Base-by-base conservation (phyloP, 2,797 vertebrate genomes). In the Xenopus petersii region DNA sequence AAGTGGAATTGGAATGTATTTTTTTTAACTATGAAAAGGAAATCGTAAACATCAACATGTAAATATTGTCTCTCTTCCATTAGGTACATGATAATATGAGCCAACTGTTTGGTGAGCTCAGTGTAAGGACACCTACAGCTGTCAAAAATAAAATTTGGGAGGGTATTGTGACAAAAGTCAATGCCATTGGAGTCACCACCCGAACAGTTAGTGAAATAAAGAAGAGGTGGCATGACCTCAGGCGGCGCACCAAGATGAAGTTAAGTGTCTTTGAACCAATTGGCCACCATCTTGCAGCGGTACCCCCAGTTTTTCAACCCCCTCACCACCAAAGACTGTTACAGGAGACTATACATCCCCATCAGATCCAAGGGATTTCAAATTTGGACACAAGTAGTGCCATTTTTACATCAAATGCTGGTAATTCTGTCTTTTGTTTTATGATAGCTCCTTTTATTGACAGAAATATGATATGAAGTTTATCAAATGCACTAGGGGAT, bases 221-320 rank as follows among this genome's bases (percentile, higher is more conserved):
- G 58, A 60, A 60, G 58, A 60, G 58, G 58, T 60, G 17, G 58
- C 58, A 60, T 60, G 58, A 60, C 7, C 58, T 60, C 21, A 60
- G 58, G 21, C 17, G 58, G 11, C 9, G 58, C 9, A 60, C 58
- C 8, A 60, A 60, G 58, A 60, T 60, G 58, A 60, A 60, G 58
- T 12, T 60, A 17, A 58, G 58, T 26, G 58, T 60, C 10, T 60
- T 60, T 26, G 58, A 60, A 26, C 58, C 10, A 2, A 2, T 3
- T 60, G 58, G 17, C 9, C 58, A 26, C 24, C 58, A 60, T 10
- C 17, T 24, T 26, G 24, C 13, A 12, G 58, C 17, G 1, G 21
- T 17, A 9, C 21, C 58, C 3, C 21, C 24, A 8, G 17, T 26
- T 24, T 60, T 60, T 26, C 55, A 56, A 56, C 55, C 55, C 16